Conservation (phyloP, 2,888 invertebrate genomes). For the Iphiclides podalirius region DNA sequence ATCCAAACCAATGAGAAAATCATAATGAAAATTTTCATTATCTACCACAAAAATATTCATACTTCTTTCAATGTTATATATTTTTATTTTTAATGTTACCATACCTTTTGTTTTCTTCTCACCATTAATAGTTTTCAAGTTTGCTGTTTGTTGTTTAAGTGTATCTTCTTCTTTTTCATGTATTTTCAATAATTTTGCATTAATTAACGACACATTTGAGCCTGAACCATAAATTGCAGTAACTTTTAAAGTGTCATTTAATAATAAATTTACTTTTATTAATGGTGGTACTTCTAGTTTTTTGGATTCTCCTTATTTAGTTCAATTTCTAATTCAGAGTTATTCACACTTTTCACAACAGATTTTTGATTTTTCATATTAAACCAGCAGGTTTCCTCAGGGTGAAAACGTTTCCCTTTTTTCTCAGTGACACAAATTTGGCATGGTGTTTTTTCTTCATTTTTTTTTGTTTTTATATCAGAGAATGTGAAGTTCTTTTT, state of each 20-base stretch:
- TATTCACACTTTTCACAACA: slow-evolving; percentile 4
- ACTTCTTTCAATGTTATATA: too few relatives aligned
- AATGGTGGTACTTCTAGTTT: slow-evolving; percentile 33
- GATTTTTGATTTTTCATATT: slow-evolving; percentile 12
- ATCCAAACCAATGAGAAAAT: not conserved
- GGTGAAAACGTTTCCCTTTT: slow-evolving; percentile 21
- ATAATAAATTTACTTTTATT: slow-evolving; percentile 26
- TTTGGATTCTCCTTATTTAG: slow-evolving; percentile 27
- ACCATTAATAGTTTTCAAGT: too few relatives aligned
- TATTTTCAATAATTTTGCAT: slow-evolving; percentile 37
- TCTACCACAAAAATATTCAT: too few relatives aligned
- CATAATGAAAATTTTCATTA: not conserved
- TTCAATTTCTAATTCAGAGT: slow-evolving; percentile 26
- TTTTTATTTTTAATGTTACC: too few relatives aligned
- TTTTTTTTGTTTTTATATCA: slow-evolving; percentile 10
- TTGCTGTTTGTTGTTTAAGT: too few relatives aligned
- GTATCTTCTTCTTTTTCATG: slow-evolving; percentile 41
- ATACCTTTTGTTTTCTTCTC: too few relatives aligned
- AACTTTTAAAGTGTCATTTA: too few relatives aligned
- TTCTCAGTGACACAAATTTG: slow-evolving; percentile 16
- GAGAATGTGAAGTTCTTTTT: slow-evolving; percentile 2
- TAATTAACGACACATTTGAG: slow-evolving; percentile 53
- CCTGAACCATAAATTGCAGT: too few relatives aligned
- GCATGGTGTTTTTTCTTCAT: slow-evolving; percentile 7
- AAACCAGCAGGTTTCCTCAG: slow-evolving; percentile 23